Base-by-base conservation (phyloP, 2,113 vertebrate species). In the Pelecanus crispus region DNA sequence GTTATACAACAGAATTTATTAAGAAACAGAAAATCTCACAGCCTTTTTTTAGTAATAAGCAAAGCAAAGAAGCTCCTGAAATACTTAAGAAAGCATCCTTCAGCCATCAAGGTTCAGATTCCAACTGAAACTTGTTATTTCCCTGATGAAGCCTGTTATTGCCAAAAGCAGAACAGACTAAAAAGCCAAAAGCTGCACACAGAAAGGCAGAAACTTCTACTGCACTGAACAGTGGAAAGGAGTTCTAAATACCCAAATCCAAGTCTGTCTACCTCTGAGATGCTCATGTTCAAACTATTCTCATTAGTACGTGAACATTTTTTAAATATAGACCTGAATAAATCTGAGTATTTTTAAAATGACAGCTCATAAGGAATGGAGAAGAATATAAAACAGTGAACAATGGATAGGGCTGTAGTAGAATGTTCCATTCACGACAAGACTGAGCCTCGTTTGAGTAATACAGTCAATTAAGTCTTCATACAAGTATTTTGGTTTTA, bases 21-120 rank as follows among this genome's bases (percentile, higher is more conserved):
- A 94, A 89, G 61, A 59, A 96, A 95, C 53, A 86, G 79, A 93
- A 96, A 92, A 70, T 88, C 65, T 86, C 66, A 94, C 20, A 79
- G 66, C 47, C 52, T 89, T 94, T 71, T 82, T 86, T 74, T 34
- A 87, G 25, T 81, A 86, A 87, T 61, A 68, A 97, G 96, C 96
- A 95, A 94, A 97, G 91, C 92, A 97, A 93, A 86, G 87, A 86
- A 93, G 92, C 87, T 97, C 58, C 88, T 55, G 63, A 91, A 90
- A 93, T 77, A 88, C 34, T 81, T 79, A 81, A 74, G 86, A 90
- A 88, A 94, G 86, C 94, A 86, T 71, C 59, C 86, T 93, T 96
- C 75, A 86, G 80, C 52, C 85, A 93, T 40, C 80, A 87, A 87
- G 49, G 92, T 92, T 91, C 90, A 88, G 84, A 95, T 72, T 94